phyloP scores from a whole-genome alignment of 92 coral and sea anemone genomes.

The Parazoanthus atlanticus region DNA sequence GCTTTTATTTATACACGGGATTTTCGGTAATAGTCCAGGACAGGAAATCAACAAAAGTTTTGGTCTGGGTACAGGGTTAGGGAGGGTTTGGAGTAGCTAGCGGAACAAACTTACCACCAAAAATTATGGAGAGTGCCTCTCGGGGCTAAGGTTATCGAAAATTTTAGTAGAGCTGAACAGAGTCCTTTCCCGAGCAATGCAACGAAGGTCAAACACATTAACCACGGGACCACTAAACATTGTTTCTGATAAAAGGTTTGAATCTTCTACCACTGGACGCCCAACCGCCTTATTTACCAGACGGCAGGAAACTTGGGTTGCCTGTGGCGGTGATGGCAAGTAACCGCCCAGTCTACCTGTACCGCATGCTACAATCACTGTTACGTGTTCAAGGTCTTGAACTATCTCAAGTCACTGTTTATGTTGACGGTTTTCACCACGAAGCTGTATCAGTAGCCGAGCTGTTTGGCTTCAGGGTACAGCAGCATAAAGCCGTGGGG shows the following conservation, averaged over 20 bases:
- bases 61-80: too few species aligned
- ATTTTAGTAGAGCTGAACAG: too few species aligned
- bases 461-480: constrained; percentile 48
- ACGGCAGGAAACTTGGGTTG: constrained; percentile 23
- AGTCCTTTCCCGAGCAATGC: too few species aligned
- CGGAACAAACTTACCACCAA: too few species aligned
- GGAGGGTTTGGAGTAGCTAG: too few species aligned
- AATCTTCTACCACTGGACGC: constrained; percentile 47
- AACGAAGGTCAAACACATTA: too few species aligned
- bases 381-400: constrained; percentile 53
- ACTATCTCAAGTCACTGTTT: constrained; percentile 49
- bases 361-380: constrained; percentile 53
- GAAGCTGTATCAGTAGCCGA: constrained; percentile 52
- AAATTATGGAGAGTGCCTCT: too few species aligned
- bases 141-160: too few species aligned
- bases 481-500: constrained; percentile 52
- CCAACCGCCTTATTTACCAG: constrained; percentile 24
- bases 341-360: constrained; percentile 60
- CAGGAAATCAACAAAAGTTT: too few species aligned
- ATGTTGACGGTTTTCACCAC: constrained; percentile 51
- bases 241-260: constrained; percentile 28
- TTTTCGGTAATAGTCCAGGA: too few species aligned
- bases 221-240: not conserved
- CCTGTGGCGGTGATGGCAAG: constrained; percentile 62
- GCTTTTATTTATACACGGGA: too few species aligned